Base-by-base conservation (phyloP, 2,113 vertebrate species). In the Orientallactaga bullata region DNA sequence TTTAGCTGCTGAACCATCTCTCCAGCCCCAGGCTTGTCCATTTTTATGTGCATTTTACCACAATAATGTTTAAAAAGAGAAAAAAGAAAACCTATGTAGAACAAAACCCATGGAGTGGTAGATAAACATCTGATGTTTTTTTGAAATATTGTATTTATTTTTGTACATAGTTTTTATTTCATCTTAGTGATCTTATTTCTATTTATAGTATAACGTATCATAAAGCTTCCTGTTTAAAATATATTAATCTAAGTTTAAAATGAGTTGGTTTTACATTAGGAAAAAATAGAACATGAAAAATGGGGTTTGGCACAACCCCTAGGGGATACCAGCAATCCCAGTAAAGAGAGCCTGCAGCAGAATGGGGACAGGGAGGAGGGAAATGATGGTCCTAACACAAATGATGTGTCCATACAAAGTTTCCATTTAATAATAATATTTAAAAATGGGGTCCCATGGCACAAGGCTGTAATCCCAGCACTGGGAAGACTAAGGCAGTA, bases 21-120 rank as follows among this genome's bases (percentile, higher is more conserved):
- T 51, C 51, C 51, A 51, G 51, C 51, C 51, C 51, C 51, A 51
- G 51, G 51, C 51, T 51, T 51, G 85, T 60, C 71, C 65, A n/a
- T 95, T 97, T 97, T 97, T 84, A 78, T 12, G 3, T 92, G 88
- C 15, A 63, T 68, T 80, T 84, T 51, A n/a, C 42, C 30, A 68
- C 1, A 68, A 26, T 37, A 42, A 76, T 51, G 21, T 51, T 51
- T 51, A 51, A 32, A n/a, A n/a, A n/a, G n/a, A n/a, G 74, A 68
- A 58, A 6, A 42, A 69, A 32, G 35, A 42, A 77, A 74, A 63
- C 32, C 9, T 35, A 39, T 2, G 24, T 24, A 23, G 39, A 74
- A 26, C 13, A 69, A 87, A 89, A 28, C 20, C 42, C 37, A 37
- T 71, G 32, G 30, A 68, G 15, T 42, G 2, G 68, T 85, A 88